Evolutionary conservation across 1,140 invertebrate genomes (phyloP).

Genomic region (Eurosta solidaginis): DNA sequence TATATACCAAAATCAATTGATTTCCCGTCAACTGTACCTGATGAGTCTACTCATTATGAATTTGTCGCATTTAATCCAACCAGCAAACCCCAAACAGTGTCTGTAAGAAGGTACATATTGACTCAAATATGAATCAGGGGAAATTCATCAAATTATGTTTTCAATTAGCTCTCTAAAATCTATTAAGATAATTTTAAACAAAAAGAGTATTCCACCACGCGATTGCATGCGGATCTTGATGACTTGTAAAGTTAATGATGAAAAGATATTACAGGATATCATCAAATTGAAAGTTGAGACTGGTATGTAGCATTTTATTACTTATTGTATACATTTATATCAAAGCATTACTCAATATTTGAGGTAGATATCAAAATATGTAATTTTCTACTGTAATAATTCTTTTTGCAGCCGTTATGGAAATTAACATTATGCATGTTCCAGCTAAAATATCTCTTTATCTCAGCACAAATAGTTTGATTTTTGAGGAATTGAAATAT

Average conservation of each 20-base stretch:
- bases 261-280: background rate
- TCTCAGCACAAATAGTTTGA: background rate
- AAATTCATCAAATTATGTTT: background rate
- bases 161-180: background rate
- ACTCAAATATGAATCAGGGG: background rate
- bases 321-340: no score
- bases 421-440: background rate
- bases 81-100: slow-evolving; percentile 32
- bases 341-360: no score
- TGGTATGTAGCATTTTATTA: background rate
- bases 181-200: background rate
- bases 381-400: background rate
- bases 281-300: background rate
- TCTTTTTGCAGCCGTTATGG: background rate
- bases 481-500: slow-evolving; percentile 18
- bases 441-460: background rate
- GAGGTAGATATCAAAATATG: background rate
- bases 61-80: slow-evolving; percentile 47
- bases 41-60: slow-evolving; percentile 41
- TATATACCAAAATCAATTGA: slow-evolving; percentile 36
- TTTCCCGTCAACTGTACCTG: slow-evolving; percentile 40
- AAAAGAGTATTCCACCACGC: background rate
- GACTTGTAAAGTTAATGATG: background rate
- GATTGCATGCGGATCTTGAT: slow-evolving; percentile 13
- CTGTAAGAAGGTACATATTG: slow-evolving; percentile 12